phyloP scores from a whole-genome alignment of 2,888 invertebrate genomes.

The Encarsia formosa region DNA sequence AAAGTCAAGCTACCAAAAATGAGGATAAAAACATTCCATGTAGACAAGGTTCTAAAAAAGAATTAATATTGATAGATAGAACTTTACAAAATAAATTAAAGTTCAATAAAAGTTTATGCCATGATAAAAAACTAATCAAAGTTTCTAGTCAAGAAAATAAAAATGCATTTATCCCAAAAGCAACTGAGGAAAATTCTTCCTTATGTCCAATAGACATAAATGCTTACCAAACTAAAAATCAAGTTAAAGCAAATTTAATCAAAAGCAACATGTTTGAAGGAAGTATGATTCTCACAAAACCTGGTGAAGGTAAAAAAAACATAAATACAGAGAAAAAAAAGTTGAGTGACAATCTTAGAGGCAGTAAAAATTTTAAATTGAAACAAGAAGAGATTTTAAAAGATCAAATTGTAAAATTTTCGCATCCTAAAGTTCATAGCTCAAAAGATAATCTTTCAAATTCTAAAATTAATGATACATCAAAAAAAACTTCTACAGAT shows the following conservation, averaged over 20 bases:
- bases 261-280: slow-evolving; percentile 49
- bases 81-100: slow-evolving; percentile 35
- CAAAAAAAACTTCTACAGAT: slow-evolving; percentile 31
- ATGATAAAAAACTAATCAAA: slow-evolving; percentile 45
- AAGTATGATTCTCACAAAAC: slow-evolving; percentile 48
- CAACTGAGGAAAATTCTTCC: slow-evolving; percentile 22
- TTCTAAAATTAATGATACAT: slow-evolving; percentile 31
- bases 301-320: slow-evolving; percentile 43
- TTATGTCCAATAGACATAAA: slow-evolving; percentile 35
- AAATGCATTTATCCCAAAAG: slow-evolving; percentile 29
- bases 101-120: slow-evolving; percentile 33
- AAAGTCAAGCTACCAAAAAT: slow-evolving; percentile 47
- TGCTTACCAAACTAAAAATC: slow-evolving; percentile 46
- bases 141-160: too few relatives aligned
- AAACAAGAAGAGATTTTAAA: slow-evolving; percentile 40
- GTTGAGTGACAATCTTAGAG: slow-evolving; percentile 40
- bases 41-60: slow-evolving; percentile 42
- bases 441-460: slow-evolving; percentile 35
- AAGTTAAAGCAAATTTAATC: slow-evolving; percentile 55
- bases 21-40: slow-evolving; percentile 41
- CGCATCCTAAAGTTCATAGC: slow-evolving; percentile 18
- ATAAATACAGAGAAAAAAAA: slow-evolving; percentile 47
- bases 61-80: slow-evolving; percentile 35
- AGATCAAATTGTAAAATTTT: slow-evolving; percentile 28
- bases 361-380: slow-evolving; percentile 35